A percentile compares a stretch with the other conserved stretches of the same genome.
Evolutionary conservation across 2,113 vertebrate genomes (phyloP).

Genomic region (Galbula dea): DNA sequence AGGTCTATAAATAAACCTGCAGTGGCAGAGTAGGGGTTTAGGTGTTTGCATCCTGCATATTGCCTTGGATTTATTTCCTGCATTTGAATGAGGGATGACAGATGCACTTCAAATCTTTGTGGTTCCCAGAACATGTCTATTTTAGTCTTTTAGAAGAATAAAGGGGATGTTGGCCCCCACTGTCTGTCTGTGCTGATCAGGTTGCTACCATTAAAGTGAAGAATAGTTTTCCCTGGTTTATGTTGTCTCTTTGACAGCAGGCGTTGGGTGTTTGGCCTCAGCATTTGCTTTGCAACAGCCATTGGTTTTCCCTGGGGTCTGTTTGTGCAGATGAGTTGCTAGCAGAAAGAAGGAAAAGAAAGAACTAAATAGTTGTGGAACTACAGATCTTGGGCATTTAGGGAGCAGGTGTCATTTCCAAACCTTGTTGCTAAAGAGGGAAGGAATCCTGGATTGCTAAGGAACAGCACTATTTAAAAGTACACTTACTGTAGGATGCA

Average conservation of each 20-base stretch:
- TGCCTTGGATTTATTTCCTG: constrained; percentile 25
- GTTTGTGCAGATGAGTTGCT: not conserved
- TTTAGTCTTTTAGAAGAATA: not conserved
- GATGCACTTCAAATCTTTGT: not conserved
- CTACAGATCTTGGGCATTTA: not conserved
- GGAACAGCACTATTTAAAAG: not conserved
- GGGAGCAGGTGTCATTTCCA: not conserved
- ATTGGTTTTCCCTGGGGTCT: not conserved
- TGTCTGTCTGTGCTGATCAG: not conserved
- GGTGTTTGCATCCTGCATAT: not conserved
- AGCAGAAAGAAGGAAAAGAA: not conserved
- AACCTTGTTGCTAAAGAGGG: not conserved
- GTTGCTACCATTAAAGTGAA: not conserved
- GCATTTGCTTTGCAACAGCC: not conserved
- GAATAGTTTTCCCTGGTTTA: not conserved
- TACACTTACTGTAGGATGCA: not conserved
- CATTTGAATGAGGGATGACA: not conserved
- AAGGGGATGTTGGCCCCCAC: not conserved
- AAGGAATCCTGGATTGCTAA: not conserved
- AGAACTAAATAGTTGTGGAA: not conserved
- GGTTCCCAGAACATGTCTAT: not conserved
- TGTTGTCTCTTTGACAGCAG: not conserved
- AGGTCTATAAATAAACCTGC: constrained; percentile 11
- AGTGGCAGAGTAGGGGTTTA: not conserved
- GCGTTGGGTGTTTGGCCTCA: not conserved